phyloP scores from a whole-genome alignment of 2,113 vertebrate genomes.

The Zapornia atra region DNA sequence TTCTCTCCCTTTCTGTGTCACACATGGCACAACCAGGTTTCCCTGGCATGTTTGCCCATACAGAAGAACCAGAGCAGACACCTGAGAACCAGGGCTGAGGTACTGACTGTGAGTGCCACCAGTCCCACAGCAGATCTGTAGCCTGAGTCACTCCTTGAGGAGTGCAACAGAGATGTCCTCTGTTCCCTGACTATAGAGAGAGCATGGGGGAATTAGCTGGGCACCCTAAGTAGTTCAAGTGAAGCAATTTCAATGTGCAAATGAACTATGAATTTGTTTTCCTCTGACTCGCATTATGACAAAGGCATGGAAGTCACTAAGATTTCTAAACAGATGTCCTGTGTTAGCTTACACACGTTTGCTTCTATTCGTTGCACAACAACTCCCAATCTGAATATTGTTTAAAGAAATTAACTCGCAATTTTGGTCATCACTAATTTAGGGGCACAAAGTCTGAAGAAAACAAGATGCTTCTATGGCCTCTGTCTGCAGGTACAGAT shows the following conservation, averaged over 20 bases:
- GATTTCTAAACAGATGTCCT: not conserved
- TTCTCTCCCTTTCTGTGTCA: not conserved
- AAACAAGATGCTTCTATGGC: not conserved
- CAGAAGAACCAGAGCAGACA: not conserved
- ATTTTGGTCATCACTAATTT: not conserved
- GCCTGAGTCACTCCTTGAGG: not conserved
- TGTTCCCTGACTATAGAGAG: not conserved
- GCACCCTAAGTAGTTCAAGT: not conserved
- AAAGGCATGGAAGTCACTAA: not conserved
- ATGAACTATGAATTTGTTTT: not conserved
- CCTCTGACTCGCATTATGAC: not conserved
- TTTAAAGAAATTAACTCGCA: not conserved
- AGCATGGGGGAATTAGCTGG: not conserved
- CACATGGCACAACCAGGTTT: not conserved
- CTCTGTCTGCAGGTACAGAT: not conserved
- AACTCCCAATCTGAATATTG: not conserved
- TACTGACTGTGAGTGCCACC: not conserved
- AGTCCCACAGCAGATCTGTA: rapidly evolving
- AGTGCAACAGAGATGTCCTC: not conserved
- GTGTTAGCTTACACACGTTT: not conserved
- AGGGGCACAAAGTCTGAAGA: not conserved
- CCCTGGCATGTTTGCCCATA: not conserved
- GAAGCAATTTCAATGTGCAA: not conserved
- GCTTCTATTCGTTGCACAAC: not conserved
- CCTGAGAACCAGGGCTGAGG: not conserved